Evolutionary conservation across 2,113 vertebrate species (phyloP), one percentile per base, ranked within the genome.

Genomic region (Limanda limanda): DNA sequence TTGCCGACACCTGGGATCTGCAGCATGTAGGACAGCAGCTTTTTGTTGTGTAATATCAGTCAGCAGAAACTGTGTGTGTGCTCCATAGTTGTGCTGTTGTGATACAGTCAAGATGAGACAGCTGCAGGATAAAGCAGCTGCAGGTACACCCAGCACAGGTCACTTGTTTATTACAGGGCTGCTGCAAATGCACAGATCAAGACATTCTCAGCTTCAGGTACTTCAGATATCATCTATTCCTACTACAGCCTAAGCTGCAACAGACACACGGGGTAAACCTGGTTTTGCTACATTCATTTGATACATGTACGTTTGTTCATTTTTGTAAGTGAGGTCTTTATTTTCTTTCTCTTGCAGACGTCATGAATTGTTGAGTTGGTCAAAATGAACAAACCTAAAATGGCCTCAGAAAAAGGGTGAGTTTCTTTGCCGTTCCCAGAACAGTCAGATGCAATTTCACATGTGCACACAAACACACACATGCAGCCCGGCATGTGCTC

Each of bases 371-470:
- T 81, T 95, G 91, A 93, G 92, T 91, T 94, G 92, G 88, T 71
- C 83, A 90, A 95, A 89, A 99, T 98, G 97, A 98, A 94, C 93
- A 99, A 97, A 94, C 88, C 94, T 87, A 99, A 97, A 96, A 95
- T 95, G 92, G 78, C 95, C 78, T 79, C 96, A 76, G 97, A 98
- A 84, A 99, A 98, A 94, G 96, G 97, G 97, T 99, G 92, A 93
- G 94, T 93, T 79, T 1, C 10, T 76, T 24, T 66, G 15, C 12
- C 31, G 31, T 12, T 78, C 81, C 47, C 12, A 35, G 58, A 37
- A 66, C 3, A 60, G 42, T 75, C 51, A 42, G 58, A 74, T 62
- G 23, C 18, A 51, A 21, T 74, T 75, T 47, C 9, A 58, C 52
- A 74, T 66, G 31, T 51, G 10, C 20, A 59, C 52, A 71, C 48